Evolutionary conservation across 2,888 invertebrate genomes (phyloP).

Genomic region (Drosophila bunnanda): DNA sequence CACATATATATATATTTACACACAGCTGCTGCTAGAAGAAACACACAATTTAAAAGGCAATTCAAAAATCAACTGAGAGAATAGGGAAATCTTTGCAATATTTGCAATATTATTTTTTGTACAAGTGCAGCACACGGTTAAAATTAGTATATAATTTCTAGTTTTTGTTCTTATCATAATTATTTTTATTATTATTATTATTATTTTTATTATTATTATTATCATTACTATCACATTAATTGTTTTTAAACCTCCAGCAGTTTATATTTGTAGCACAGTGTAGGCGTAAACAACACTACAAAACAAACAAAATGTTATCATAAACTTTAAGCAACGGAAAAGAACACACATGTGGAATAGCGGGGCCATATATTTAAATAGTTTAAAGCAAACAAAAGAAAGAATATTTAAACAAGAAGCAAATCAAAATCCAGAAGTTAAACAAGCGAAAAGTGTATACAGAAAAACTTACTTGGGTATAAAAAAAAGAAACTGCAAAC

Average conservation of each 20-base stretch:
- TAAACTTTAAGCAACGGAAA: constrained; percentile 70
- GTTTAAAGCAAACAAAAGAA: constrained; percentile 59
- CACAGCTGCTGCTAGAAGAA: constrained; percentile 51
- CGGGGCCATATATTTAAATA: constrained; percentile 85
- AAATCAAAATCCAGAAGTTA: constrained; percentile 44
- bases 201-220: constrained; percentile 13
- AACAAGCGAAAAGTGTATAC: constrained; percentile 57
- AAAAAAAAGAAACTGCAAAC: constrained; percentile 51
- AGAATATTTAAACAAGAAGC: constrained; percentile 46
- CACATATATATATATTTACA: constrained; percentile 46
- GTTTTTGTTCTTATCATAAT: constrained; percentile 37
- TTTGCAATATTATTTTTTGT: constrained; percentile 67
- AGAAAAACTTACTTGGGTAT: constrained; percentile 65
- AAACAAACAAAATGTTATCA: constrained; percentile 61
- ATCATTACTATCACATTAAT: constrained; percentile 16
- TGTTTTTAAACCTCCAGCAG: constrained; percentile 20
- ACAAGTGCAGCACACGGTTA: constrained; percentile 59
- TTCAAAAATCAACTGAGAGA: constrained; percentile 29
- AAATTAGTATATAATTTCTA: constrained; percentile 52
- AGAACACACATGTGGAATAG: constrained; percentile 84
- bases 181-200: constrained; percentile 12
- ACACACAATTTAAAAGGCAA: constrained; percentile 40
- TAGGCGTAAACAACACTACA: constrained; percentile 36
- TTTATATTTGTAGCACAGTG: constrained; percentile 55
- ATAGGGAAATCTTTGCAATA: constrained; percentile 61